Evolutionary conservation across 2,113 vertebrate genomes (phyloP).

Genomic region (Austrofundulus limnaeus): DNA sequence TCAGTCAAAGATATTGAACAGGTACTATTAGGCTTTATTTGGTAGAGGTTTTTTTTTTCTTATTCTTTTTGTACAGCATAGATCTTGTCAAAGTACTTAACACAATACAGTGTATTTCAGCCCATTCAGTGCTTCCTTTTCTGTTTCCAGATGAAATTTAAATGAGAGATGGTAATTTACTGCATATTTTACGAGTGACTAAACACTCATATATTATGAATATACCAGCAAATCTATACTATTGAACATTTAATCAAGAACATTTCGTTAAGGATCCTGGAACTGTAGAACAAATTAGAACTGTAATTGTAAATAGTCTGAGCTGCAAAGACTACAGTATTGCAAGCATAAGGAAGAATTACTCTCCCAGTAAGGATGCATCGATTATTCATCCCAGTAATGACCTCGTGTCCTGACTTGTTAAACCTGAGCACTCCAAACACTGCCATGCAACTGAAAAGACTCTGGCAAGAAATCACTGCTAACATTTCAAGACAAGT

Average conservation of each 20-base stretch:
- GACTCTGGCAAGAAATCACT: conserved; percentile 17
- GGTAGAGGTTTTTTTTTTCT: conserved; percentile 4
- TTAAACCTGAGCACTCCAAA: conserved; percentile 43
- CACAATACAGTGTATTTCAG: conserved; percentile 10
- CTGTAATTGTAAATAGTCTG: conserved; percentile 64
- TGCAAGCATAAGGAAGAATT: conserved; percentile 62
- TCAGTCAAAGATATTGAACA: conserved; percentile 23
- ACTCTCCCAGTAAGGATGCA: conserved; percentile 41
- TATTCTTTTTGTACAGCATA: background rate
- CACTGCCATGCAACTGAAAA: conserved; percentile 18
- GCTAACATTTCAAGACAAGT: conserved; percentile 27
- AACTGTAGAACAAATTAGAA: conserved; percentile 61
- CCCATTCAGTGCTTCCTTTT: conserved; percentile 5
- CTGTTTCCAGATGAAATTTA: conserved; percentile 10
- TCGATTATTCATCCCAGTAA: conserved; percentile 72
- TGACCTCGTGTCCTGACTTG: conserved; percentile 52
- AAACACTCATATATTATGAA: conserved; percentile 23
- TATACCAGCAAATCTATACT: conserved; percentile 53
- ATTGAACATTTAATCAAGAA: conserved; percentile 53
- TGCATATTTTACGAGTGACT: conserved; percentile 3
- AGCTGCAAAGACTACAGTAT: conserved; percentile 44
- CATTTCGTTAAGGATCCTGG: conserved; percentile 48
- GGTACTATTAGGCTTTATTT: conserved; percentile 10
- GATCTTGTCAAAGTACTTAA: conserved; percentile 11
- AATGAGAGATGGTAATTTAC: conserved; percentile 16